phyloP scores from a whole-genome alignment of 2,113 vertebrate genomes.

The Plectropomus leopardus region DNA sequence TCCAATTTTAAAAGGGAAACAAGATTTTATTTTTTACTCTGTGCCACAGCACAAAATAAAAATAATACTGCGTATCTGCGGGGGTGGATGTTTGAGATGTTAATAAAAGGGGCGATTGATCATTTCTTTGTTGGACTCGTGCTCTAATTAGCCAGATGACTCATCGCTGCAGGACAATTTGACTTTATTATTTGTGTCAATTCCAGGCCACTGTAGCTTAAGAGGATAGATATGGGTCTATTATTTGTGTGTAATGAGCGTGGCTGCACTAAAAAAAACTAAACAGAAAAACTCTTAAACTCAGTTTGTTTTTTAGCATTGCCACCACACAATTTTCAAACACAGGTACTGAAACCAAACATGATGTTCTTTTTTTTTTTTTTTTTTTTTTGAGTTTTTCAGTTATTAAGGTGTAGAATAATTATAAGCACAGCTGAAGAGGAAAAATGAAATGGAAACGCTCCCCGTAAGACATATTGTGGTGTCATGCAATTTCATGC shows the following conservation, averaged over 20 bases:
- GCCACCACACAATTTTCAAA: neutral
- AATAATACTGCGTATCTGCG: slow-evolving; percentile 23
- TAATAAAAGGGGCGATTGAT: slow-evolving; percentile 54
- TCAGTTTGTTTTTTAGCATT: neutral
- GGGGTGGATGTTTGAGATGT: slow-evolving; percentile 43
- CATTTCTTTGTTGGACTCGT: slow-evolving; percentile 47
- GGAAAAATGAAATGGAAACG: neutral
- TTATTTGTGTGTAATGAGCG: slow-evolving; percentile 40
- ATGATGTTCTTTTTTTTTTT: neutral
- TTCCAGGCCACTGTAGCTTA: slow-evolving; percentile 18
- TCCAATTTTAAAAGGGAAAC: slow-evolving; percentile 43
- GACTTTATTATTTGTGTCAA: slow-evolving; percentile 34
- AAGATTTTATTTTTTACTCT: slow-evolving; percentile 6
- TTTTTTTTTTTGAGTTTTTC: neutral
- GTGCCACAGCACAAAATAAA: slow-evolving; percentile 30
- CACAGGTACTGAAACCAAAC: neutral
- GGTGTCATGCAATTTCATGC: slow-evolving; percentile 48
- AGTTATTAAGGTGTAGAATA: neutral
- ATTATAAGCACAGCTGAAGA: slow-evolving; percentile 18
- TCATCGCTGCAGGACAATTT: slow-evolving; percentile 47
- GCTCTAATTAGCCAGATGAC: slow-evolving; percentile 53
- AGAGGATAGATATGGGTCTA: neutral
- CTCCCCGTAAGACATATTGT: slow-evolving; percentile 11
- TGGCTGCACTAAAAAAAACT: neutral
- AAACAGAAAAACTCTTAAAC: neutral